Evolutionary conservation across 2,113 vertebrate genomes (phyloP).

Genomic region (Malurus cyaneus): DNA sequence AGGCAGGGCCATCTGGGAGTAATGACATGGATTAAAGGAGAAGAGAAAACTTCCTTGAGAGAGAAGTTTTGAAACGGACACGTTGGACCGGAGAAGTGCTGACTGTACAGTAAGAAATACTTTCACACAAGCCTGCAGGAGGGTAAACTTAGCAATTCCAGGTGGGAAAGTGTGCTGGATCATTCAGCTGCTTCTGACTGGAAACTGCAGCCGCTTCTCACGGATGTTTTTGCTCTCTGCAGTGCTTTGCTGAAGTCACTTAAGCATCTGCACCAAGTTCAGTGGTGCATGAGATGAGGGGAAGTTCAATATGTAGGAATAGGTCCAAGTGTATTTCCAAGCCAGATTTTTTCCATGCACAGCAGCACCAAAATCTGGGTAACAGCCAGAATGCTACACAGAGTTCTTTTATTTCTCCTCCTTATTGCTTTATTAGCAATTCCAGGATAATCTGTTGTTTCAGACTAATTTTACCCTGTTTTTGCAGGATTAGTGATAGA

Average conservation of each 20-base stretch:
- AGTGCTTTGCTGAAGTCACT: neutral
- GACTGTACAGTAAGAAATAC: neutral
- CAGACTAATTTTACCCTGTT: neutral
- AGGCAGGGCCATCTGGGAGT: neutral
- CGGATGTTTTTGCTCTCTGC: neutral
- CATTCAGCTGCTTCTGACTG: neutral
- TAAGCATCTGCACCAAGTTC: neutral
- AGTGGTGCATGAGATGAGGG: neutral
- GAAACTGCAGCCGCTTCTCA: neutral
- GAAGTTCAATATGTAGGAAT: neutral
- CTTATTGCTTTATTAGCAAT: neutral
- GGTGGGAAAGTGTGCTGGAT: neutral
- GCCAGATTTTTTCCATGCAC: neutral
- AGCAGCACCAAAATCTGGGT: neutral
- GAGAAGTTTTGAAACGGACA: neutral
- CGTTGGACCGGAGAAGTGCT: neutral
- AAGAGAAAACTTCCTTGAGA: constrained; percentile 3
- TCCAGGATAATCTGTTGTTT: neutral
- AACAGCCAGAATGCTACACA: neutral
- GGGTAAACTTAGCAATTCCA: neutral
- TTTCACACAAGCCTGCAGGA: neutral
- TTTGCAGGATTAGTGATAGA: neutral
- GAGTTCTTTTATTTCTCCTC: neutral
- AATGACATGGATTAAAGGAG: neutral
- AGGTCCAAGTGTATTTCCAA: neutral